Percentiles rank a stretch among this genome's conserved stretches.
Conservation (phyloP, 1,140 invertebrate genomes). For the Centruroides sculpturatus region DNA sequence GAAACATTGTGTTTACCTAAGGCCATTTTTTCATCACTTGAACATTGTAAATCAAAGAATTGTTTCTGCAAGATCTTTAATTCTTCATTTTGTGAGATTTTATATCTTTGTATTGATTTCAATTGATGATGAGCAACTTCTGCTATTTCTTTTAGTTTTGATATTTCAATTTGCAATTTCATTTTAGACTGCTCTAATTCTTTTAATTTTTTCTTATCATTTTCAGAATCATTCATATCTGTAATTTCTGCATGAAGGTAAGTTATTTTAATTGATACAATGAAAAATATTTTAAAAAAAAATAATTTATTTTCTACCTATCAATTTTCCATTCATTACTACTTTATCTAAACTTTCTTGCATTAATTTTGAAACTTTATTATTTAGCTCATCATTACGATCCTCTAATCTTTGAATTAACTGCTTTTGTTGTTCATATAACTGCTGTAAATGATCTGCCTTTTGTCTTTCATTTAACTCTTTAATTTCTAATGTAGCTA, state of each 20-base stretch:
- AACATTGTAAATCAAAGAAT: not conserved
- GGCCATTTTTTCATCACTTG: not conserved
- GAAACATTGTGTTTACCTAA: not conserved
- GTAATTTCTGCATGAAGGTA: not conserved
- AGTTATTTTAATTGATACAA: not conserved
- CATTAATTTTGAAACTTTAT: slow-evolving; percentile 1
- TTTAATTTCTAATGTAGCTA: slow-evolving; percentile 8
- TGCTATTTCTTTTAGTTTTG: not conserved
- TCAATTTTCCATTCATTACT: not conserved
- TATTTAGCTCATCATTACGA: slow-evolving; percentile 2
- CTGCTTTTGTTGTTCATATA: not conserved
- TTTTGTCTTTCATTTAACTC: slow-evolving; percentile 11
- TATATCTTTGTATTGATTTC: not conserved
- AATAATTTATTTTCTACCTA: too few species aligned
- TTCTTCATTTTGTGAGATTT: not conserved
- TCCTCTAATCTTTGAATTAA: slow-evolving; percentile 2
- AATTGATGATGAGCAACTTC: not conserved
- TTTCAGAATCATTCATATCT: not conserved
- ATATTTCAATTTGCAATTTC: not conserved
- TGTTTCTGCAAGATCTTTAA: not conserved
- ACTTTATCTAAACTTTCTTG: slow-evolving; percentile 1
- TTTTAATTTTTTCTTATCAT: not conserved
- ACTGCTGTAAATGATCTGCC: not conserved
- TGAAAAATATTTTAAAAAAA: too few species aligned
- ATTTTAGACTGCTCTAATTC: not conserved